Evolutionary conservation across 92 coral and sea anemone genomes (phyloP), one percentile per base, ranked within the genome.

Genomic region (Epizoanthus rinbou): DNA sequence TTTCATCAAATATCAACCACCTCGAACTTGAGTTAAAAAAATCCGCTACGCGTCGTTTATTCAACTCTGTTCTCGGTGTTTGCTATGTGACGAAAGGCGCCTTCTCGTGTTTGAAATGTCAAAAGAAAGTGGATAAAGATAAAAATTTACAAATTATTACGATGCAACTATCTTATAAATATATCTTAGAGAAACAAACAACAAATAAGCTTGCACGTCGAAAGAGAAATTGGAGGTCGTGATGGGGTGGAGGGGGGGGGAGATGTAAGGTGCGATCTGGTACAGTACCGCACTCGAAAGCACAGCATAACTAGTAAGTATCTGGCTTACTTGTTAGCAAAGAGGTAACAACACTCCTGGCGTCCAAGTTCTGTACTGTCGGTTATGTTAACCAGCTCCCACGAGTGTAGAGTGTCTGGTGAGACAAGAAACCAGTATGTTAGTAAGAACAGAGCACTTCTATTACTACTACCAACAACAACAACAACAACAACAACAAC

Each of bases 371-470:
- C 94, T 17, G 87, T 83, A 17, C 89, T 90, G 57, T 90, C 95
- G 64, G 92, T 91, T 24, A 96, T 90, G 74, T 96, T 94, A 11
- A 96, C 98, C 21, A 96, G 86, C 76, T 96, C 99, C 99, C 99
- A 96, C 71, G 99, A 94, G 54, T 94, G 92, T 62, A 96, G 88
- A 3, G 95, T 87, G 69, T 96, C 99, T 86, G 84, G 33, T 43
- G 53, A 72, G 23, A 25, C 43, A 76, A 7, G 19, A 83, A 43
- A 52, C 24, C 59, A 73, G 47, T 11, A 3, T 5, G 15, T 37
- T 28, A 71, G 45, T 21, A 17, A 9, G 39, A 6, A 39, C 28
- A 6, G 58, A 24, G 19, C 10, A 60, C 52, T 15, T 21, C 18
- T 59, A 53, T 11, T 37, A 15, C 52, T 23, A 43, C 23, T 8